These are phyloP conservation scores for Nibea coibor DNA, from an alignment of 2,113 vertebrate genomes.

Conservation along the genomic window DNA sequence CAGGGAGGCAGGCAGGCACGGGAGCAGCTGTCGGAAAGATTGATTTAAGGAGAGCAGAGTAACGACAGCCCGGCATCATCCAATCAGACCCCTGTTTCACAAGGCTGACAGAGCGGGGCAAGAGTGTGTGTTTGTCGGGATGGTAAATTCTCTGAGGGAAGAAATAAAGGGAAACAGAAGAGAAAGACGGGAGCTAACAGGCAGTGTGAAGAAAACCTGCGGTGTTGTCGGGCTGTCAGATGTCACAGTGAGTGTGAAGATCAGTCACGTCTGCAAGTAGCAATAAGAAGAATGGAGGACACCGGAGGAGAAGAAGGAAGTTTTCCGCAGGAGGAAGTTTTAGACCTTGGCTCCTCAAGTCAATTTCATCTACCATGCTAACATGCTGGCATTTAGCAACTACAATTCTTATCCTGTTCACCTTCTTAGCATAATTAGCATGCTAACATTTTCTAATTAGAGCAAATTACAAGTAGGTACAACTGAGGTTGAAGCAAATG, in stretches of 20 bases:
- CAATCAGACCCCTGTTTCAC: constrained; percentile 65
- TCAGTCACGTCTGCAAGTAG: constrained; percentile 26
- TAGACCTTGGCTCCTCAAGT: neutral
- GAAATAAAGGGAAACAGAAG: constrained; percentile 21
- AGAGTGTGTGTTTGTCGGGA: constrained; percentile 51
- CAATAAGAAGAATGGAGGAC: constrained; percentile 22
- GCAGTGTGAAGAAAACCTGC: constrained; percentile 43
- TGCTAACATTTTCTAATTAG: neutral
- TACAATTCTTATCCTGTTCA: neutral
- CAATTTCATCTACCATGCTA: neutral
- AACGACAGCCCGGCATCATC: constrained; percentile 66
- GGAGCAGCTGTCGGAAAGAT: constrained; percentile 57
- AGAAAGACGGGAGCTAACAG: constrained; percentile 28
- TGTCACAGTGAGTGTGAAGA: constrained; percentile 23
- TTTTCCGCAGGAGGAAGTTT: neutral
- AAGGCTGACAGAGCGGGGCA: constrained; percentile 47
- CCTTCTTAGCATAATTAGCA: neutral
- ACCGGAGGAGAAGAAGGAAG: neutral
- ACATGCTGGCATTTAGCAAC: neutral
- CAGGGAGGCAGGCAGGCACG: neutral
- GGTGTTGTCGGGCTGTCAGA: constrained; percentile 39
- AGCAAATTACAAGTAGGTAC: neutral
- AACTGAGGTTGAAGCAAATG: neutral
- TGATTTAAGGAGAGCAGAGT: constrained; percentile 71
- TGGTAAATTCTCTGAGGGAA: constrained; percentile 39